phyloP scores from a whole-genome alignment of 2,888 invertebrate genomes.

The Epinotia nisella region DNA sequence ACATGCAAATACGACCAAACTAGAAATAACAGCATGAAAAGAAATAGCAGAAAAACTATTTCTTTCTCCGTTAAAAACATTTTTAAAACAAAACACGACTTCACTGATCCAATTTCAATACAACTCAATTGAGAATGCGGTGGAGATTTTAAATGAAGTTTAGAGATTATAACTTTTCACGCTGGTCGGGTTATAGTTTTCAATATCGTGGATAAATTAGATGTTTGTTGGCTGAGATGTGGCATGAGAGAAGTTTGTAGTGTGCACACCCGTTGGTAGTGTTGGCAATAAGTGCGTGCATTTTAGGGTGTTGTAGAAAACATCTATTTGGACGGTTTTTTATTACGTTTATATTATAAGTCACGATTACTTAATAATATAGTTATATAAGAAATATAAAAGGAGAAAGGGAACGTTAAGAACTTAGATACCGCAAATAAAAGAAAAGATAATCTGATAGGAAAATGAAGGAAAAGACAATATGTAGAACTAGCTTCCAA shows the following conservation, averaged over 20 bases:
- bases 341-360: too few species aligned
- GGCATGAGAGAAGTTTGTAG: slow-evolving; percentile 2
- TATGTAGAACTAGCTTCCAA: too few species aligned
- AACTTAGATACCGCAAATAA: too few species aligned
- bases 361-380: too few species aligned
- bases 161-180: not conserved
- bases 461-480: too few species aligned
- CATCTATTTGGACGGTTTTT: too few species aligned
- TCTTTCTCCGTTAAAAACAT: slow-evolving; percentile 70
- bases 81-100: slow-evolving; percentile 46
- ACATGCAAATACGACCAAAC: slow-evolving; percentile 69
- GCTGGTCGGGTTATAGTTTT: slow-evolving; percentile 33
- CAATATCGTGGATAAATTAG: slow-evolving; percentile 37
- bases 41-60: slow-evolving; percentile 62
- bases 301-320: not conserved
- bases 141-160: not conserved
- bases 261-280: slow-evolving; percentile 22
- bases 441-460: too few species aligned
- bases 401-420: too few species aligned
- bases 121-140: slow-evolving; percentile 13
- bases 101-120: not conserved
- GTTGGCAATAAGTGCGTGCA: slow-evolving; percentile 1
- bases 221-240: slow-evolving; percentile 20
- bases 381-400: too few species aligned
- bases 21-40: slow-evolving; percentile 58